Evolutionary conservation across 1,140 invertebrate genomes (phyloP), one percentile per base, ranked within the genome.

Genomic region (Drosophila nasuta): DNA sequence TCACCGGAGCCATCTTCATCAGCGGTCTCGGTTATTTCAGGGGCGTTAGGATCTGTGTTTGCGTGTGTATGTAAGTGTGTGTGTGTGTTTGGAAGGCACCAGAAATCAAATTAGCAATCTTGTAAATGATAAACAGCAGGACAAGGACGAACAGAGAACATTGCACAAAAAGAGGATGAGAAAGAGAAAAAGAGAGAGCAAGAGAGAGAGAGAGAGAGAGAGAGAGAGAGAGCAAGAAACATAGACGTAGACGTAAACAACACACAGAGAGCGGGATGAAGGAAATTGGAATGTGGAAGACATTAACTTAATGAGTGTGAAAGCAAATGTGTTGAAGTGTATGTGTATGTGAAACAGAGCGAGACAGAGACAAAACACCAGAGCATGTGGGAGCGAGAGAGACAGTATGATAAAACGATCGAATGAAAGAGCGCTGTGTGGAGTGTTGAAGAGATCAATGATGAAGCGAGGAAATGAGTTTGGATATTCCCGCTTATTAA

Each of bases 1-100:
- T 62, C 62, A 15, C 75, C 90, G 15, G 82, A 90, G 64, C 80
- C 89, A 51, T 83, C 73, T 11, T 78, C 57, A n/a, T 77, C 67
- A 1, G 6, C 56, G 15, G n/a, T 15, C 8, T 51, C 30, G 0
- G 11, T 1, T 0, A 4, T 5, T 0, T 2, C 7, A n/a, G 5
- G 5, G 1, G 28, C 64, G 28, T 77, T 43, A 6, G n/a, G 1
- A 20, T 77, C 52, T 57, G 25, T 13, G 38, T 62, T 35, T 54
- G 56, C 45, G 57, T 67, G 51, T 20, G 35, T 51, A 63, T 30
- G 51, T 54, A 35, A 30, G 71, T 10, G 38, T 59, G 75, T 54
- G 46, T 52, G 45, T 13, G 54, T 60, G 62, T 49, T 38, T 41
- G 35, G 58, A 63, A 63, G 48, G 28, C 35, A 77, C 7, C 15